Evolutionary conservation across 2,113 vertebrate genomes (phyloP).

Genomic region (Thunnus thynnus): DNA sequence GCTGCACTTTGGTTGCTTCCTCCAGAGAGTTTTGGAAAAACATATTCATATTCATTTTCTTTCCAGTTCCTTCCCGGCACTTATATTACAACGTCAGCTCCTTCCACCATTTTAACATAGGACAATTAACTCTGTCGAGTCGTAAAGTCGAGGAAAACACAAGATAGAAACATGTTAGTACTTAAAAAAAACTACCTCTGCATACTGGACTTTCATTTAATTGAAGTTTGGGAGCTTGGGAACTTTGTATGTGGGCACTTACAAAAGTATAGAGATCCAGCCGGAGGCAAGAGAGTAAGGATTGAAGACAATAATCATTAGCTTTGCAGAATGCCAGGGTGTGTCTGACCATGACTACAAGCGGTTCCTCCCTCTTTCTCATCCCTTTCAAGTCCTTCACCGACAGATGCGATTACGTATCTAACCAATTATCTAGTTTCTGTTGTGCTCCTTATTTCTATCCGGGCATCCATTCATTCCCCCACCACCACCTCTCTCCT

Average conservation of each 20-base stretch:
- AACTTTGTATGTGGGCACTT: background rate
- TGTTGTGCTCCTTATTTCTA: slow-evolving; percentile 30
- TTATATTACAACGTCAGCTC: slow-evolving; percentile 34
- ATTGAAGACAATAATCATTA: slow-evolving; percentile 58
- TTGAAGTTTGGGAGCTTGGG: background rate
- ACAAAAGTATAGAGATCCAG: slow-evolving; percentile 7
- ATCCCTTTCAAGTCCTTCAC: slow-evolving; percentile 14
- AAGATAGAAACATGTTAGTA: background rate
- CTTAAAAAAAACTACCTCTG: background rate
- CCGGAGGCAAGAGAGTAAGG: slow-evolving; percentile 8
- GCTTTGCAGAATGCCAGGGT: slow-evolving; percentile 54
- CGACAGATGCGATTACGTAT: slow-evolving; percentile 26
- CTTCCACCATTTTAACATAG: slow-evolving; percentile 15
- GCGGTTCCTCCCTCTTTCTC: slow-evolving; percentile 4
- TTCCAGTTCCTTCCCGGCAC: slow-evolving; percentile 2
- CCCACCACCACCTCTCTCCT: background rate
- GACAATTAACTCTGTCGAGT: slow-evolving; percentile 19
- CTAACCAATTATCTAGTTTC: slow-evolving; percentile 16
- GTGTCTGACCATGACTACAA: slow-evolving; percentile 44
- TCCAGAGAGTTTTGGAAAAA: slow-evolving; percentile 32
- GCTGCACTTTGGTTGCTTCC: slow-evolving; percentile 4
- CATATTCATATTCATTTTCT: slow-evolving; percentile 5
- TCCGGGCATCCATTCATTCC: slow-evolving; percentile 3
- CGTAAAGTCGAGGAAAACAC: slow-evolving; percentile 11
- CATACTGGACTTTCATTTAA: background rate